Evolutionary conservation across 2,888 invertebrate species (phyloP), one percentile per base, ranked within the genome.

Genomic region (Folsomia candida): DNA sequence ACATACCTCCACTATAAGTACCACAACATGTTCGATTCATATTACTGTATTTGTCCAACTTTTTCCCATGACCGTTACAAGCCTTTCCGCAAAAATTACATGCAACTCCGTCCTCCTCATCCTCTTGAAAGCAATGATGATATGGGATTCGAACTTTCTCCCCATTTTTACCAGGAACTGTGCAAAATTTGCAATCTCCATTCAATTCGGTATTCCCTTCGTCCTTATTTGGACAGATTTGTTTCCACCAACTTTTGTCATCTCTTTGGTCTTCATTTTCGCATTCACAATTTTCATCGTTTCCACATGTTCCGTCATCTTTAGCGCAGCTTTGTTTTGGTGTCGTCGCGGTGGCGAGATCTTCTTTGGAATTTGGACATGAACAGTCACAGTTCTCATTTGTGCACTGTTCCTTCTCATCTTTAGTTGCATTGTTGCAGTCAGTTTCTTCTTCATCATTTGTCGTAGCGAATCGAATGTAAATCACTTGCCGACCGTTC

Each of bases 91-190:
- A n/a, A n/a, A n/a, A n/a, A n/a, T n/a, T n/a, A n/a, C n/a, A n/a
- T n/a, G n/a, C n/a, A n/a, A n/a, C n/a, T n/a, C n/a, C n/a, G n/a
- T n/a, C n/a, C n/a, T n/a, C n/a, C n/a, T n/a, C n/a, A n/a, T n/a
- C n/a, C n/a, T n/a, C n/a, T n/a, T n/a, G n/a, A n/a, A 54, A 54
- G 54, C 54, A 54, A 54, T 54, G 54, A 3, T 54, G 54, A 18
- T 24, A 54, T 9, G 54, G 54, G 18, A 54, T 54, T 54, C 22
- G n/a, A 54, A 54, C 3, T 3, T 22, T 54, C 22, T 54, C 54
- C 4, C 54, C 54, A 54, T 24, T 3, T 18, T 54, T 24, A 9
- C 54, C 54, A 22, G 20, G 54, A 9, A 54, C 22, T 6, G 54
- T 54, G 18, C 54, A 54, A 54, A 54, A 22, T 3, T 18, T 18